phyloP scores from a whole-genome alignment of 2,797 vertebrate species.

The Agapornis canus region DNA sequence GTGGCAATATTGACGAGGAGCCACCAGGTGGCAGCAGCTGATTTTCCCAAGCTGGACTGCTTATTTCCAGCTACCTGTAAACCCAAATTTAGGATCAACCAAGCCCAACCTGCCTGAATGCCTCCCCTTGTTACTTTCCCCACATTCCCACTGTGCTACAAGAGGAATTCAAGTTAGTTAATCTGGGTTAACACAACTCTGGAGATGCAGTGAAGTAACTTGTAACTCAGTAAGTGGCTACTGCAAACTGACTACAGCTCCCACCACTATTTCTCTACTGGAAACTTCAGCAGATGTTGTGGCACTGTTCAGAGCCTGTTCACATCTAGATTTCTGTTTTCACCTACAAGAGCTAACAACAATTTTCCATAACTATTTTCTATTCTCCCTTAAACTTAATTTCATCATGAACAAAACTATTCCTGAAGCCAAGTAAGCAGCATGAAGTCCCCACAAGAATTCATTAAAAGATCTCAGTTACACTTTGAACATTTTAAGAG shows the following conservation, averaged over 20 bases:
- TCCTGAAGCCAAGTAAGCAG: not conserved
- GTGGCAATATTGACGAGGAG: not conserved
- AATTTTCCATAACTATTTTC: accelerated
- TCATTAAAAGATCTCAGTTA: not conserved
- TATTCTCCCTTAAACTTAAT: not conserved
- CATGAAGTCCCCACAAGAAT: accelerated
- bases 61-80: not conserved
- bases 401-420: not conserved
- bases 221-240: not conserved
- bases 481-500: not conserved
- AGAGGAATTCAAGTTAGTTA: not conserved
- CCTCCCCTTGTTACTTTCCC: not conserved
- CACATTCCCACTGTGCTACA: not conserved
- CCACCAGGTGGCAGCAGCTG: constrained; percentile 19
- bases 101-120: not conserved
- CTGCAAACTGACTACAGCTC: not conserved
- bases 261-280: not conserved
- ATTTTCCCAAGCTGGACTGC: not conserved
- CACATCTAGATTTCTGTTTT: not conserved
- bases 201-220: not conserved
- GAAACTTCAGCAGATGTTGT: not conserved
- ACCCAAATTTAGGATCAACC: not conserved
- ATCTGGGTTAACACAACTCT: not conserved
- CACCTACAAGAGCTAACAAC: not conserved
- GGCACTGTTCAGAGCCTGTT: not conserved